These are phyloP conservation scores for Phrynocephalus guinanensis DNA, from an alignment of 2,797 vertebrate genomes.

Conservation along the genomic window DNA sequence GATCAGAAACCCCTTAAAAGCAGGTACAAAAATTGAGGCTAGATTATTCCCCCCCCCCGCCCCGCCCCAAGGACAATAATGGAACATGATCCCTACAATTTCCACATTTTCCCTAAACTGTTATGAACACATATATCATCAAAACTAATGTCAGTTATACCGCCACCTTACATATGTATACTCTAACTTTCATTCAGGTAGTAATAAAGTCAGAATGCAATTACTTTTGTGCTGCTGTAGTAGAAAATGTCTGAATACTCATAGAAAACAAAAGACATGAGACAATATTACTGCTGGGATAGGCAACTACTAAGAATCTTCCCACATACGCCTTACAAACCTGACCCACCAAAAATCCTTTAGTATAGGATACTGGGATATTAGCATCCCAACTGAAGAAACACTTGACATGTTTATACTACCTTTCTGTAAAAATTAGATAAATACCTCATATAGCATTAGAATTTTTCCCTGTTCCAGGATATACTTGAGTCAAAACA, in stretches of 20 bases:
- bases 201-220: neutral
- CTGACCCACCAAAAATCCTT: neutral
- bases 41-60: too few species aligned
- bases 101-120: neutral
- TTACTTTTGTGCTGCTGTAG: neutral
- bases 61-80: neutral
- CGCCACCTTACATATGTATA: neutral
- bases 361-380: too few species aligned
- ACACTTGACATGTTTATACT: too few species aligned
- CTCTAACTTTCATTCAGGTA: neutral
- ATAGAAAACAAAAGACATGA: neutral
- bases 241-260: neutral
- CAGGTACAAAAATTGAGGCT: too few species aligned
- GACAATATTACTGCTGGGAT: too few species aligned
- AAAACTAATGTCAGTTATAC: neutral
- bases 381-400: too few species aligned
- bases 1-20: neutral
- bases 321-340: neutral
- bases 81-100: neutral
- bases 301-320: too few species aligned
- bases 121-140: neutral
- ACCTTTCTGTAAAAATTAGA: too few species aligned
- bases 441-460: too few species aligned
- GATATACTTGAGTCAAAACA: too few species aligned
- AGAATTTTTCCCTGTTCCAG: too few species aligned